Evolutionary conservation across 2,888 invertebrate species (phyloP), one percentile per base, ranked within the genome.

Genomic region (Ichneumoninae sp.): DNA sequence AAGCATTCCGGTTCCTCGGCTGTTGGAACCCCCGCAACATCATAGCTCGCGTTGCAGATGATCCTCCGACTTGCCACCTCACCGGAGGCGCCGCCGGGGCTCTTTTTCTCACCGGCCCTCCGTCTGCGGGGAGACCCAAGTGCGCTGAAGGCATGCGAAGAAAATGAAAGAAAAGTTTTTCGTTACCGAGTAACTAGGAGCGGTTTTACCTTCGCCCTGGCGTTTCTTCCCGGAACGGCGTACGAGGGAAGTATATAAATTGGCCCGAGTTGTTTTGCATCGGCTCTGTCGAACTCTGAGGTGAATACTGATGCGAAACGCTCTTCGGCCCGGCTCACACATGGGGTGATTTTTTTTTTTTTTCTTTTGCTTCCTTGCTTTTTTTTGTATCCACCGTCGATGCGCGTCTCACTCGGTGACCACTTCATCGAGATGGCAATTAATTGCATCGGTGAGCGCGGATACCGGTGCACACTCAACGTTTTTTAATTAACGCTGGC

Each of bases 401-500:
- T 26, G 52, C 47, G 36, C 69, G 40, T 26, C 77, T 22, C 40
- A 65, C 47, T 22, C 19, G 77, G 72, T 65, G 74, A 81, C 68
- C 72, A 84, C 72, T 84, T 74, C 65, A 78, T 81, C 81, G 84
- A 74, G 70, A 81, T 71, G 65, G 22, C 54, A 78, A 84, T 84
- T 84, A 74, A 72, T 76, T 60, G 54, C 57, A 50, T 36, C 44
- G 62, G 50, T 62, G 33, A n/a, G 62, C 36, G 47, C 71, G 76
- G 83, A 84, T 77, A 80, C 72, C 68, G 50, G 47, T 33, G 74
- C 81, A 78, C 69, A 69, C 72, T 69, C 78, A 52, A 60, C 72
- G 70, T 75, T 87, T 86, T 83, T 86, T 83, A 86, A 86, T 86
- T 86, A 87, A 86, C 65, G 74, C 68, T 36, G 54, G 72, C 72